These are phyloP conservation scores for Orchesella cincta DNA, from an alignment of 1,140 invertebrate species.

Conservation along the genomic window DNA sequence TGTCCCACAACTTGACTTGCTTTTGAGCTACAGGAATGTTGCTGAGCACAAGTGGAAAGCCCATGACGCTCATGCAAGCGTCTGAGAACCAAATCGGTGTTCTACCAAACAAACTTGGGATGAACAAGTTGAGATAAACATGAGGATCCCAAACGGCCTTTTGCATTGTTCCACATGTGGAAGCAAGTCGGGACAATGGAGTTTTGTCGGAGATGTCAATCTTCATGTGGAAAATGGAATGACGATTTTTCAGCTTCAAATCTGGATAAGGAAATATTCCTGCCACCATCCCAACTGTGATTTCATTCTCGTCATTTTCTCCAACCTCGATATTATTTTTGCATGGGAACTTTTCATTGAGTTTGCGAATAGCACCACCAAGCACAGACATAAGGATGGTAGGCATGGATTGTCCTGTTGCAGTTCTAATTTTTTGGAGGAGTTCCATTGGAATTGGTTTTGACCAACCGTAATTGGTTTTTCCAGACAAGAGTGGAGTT, in stretches of 20 bases:
- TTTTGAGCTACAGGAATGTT: slow-evolving; percentile 10
- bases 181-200: not conserved
- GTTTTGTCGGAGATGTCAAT: slow-evolving; percentile 12
- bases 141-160: slow-evolving; percentile 12
- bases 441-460: slow-evolving; percentile 14
- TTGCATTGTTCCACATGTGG: not conserved
- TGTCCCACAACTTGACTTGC: slow-evolving; percentile 14
- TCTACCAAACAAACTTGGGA: not conserved
- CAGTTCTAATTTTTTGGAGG: not conserved
- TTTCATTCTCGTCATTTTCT: not conserved
- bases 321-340: not conserved
- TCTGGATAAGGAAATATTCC: slow-evolving; percentile 15
- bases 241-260: slow-evolving; percentile 8
- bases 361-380: not conserved
- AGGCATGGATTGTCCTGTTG: not conserved
- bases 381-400: slow-evolving; percentile 12
- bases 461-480: slow-evolving; percentile 22
- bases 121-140: not conserved
- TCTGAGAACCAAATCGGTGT: slow-evolving; percentile 7
- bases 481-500: not conserved
- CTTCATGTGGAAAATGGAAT: slow-evolving; percentile 14
- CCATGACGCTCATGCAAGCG: slow-evolving; percentile 6
- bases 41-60: not conserved
- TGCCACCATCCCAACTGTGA: slow-evolving; percentile 11
- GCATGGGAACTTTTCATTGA: not conserved